Conservation (phyloP, 2,888 invertebrate species). For the Lasioglossum malachurum region DNA sequence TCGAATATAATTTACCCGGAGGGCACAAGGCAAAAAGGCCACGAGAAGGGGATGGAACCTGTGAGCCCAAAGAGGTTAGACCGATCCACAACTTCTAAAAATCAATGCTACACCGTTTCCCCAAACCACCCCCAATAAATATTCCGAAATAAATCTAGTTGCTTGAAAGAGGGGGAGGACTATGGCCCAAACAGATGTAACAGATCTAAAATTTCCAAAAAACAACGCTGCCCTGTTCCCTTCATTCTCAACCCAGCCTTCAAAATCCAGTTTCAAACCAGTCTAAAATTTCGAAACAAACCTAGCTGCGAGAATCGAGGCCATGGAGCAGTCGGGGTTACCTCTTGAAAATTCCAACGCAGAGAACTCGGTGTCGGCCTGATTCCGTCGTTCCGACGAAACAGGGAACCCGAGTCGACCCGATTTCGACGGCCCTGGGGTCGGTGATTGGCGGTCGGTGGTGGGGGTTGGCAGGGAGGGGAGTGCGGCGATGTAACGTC, state of each 20-base stretch:
- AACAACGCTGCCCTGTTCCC: neutral
- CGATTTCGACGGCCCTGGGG: conserved; percentile 62
- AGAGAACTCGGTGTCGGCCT: neutral
- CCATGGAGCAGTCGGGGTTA: neutral
- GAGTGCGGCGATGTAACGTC: conserved; percentile 82
- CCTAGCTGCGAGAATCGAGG: neutral
- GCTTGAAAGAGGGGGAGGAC: neutral
- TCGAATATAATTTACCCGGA: neutral
- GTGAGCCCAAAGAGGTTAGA: too few relatives aligned
- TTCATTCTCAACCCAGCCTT: neutral
- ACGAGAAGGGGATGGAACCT: too few relatives aligned
- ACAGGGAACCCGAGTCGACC: conserved; percentile 17
- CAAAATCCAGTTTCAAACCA: neutral
- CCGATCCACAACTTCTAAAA: neutral
- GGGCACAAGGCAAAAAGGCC: neutral
- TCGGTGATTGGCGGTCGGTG: conserved; percentile 36
- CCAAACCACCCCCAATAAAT: too few relatives aligned
- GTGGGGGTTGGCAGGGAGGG: conserved; percentile 51
- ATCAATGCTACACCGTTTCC: neutral
- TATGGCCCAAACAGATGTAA: neutral
- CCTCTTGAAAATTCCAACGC: neutral
- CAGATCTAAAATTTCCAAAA: neutral
- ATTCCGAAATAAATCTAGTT: too few relatives aligned
- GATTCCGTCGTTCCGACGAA: neutral
- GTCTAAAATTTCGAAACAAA: neutral